Percentiles rank a stretch among this genome's conserved stretches.
phyloP scores from a whole-genome alignment of 2,888 invertebrate species.

The Penaeus monodon region DNA sequence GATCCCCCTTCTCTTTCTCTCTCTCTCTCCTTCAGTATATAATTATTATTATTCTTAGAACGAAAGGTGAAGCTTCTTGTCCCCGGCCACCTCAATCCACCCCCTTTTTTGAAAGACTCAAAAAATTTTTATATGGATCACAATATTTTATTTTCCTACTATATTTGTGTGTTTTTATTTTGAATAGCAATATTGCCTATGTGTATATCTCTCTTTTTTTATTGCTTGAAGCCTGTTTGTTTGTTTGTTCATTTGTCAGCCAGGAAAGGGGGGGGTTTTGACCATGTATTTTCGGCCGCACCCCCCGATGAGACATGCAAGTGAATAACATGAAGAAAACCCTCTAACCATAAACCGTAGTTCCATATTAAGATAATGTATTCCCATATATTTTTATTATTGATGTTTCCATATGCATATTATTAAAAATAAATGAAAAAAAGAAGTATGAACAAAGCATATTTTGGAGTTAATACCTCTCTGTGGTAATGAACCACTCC shows the following conservation, averaged over 20 bases:
- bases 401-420: slow-evolving; percentile 63
- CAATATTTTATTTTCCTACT: slow-evolving; percentile 61
- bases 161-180: slow-evolving; percentile 54
- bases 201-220: slow-evolving; percentile 34
- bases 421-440: slow-evolving; percentile 47
- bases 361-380: slow-evolving; percentile 64
- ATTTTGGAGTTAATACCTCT: slow-evolving; percentile 61
- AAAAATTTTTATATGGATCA: slow-evolving; percentile 37
- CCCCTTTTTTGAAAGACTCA: background rate
- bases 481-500: slow-evolving; percentile 42
- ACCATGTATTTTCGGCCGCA: slow-evolving; percentile 39
- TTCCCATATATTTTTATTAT: slow-evolving; percentile 64
- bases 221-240: slow-evolving; percentile 58
- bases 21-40: no score
- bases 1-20: no score
- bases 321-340: slow-evolving; percentile 24
- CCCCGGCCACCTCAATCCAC: background rate
- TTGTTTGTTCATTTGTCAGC: slow-evolving; percentile 34
- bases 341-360: slow-evolving; percentile 53
- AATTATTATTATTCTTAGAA: no score
- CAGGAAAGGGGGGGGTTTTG: slow-evolving; percentile 44
- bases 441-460: slow-evolving; percentile 59
- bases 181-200: slow-evolving; percentile 57
- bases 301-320: slow-evolving; percentile 32
- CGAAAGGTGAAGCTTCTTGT: no score